These are phyloP conservation scores for Diarsia mendica DNA, from an alignment of 2,888 invertebrate genomes.

Conservation along the genomic window DNA sequence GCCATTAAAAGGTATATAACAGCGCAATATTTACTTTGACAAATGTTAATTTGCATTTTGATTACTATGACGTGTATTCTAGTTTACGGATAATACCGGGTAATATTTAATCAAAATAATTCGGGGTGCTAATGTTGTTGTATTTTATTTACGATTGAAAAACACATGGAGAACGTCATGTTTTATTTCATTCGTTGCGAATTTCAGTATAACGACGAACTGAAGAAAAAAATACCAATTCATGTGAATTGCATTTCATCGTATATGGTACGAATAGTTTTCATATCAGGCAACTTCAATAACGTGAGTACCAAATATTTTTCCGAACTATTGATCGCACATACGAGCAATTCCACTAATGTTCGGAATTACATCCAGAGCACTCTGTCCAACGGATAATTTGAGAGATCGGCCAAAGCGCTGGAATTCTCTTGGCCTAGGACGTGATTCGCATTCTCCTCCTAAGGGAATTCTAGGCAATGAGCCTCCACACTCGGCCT, in stretches of 20 bases:
- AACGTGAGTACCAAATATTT: conserved; percentile 53
- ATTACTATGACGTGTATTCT: conserved; percentile 40
- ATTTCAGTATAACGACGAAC: neutral
- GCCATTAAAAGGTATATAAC: conserved; percentile 65
- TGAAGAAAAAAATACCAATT: neutral
- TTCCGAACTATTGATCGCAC: conserved; percentile 51
- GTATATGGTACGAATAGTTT: conserved; percentile 20
- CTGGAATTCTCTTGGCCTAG: conserved; percentile 72
- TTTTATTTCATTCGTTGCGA: neutral
- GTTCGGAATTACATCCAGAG: conserved; percentile 69
- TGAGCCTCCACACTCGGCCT: conserved; percentile 68
- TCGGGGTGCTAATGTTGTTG: neutral
- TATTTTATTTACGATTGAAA: conserved; percentile 7
- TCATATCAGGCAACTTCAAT: conserved; percentile 35
- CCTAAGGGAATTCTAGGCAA: conserved; percentile 70
- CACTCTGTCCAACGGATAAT: conserved; percentile 72
- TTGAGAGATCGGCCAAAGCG: conserved; percentile 73
- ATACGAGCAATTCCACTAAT: conserved; percentile 66
- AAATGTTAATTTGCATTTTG: conserved; percentile 67
- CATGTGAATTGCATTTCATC: conserved; percentile 8
- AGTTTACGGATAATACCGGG: conserved; percentile 30
- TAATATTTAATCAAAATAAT: conserved; percentile 40
- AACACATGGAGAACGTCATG: neutral
- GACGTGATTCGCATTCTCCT: conserved; percentile 80
- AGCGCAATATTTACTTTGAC: conserved; percentile 64